A percentile compares a stretch with the other conserved stretches of the same genome.
phyloP scores from a whole-genome alignment of 2,888 invertebrate genomes.

The Campoletis raptor region DNA sequence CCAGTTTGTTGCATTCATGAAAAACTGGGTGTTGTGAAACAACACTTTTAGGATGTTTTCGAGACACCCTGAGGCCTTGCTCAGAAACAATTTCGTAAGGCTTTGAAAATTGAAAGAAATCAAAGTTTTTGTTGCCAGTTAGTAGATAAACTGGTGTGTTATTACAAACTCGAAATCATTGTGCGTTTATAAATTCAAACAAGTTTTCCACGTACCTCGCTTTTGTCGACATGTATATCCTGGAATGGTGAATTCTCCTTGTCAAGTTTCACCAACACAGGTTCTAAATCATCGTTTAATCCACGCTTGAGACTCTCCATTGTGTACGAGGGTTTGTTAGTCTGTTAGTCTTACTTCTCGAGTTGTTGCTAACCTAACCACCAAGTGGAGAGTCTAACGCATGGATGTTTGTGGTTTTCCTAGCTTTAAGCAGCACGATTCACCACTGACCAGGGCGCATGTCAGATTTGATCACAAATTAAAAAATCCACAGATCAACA shows the following conservation, averaged over 20 bases:
- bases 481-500: not conserved
- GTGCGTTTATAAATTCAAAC: not conserved
- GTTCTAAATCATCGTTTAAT: constrained; percentile 68
- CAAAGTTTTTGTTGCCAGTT: not conserved
- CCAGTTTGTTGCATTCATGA: not conserved
- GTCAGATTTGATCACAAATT: not conserved
- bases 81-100: too few species aligned
- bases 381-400: not conserved
- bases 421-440: not conserved
- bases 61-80: not conserved
- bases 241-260: constrained; percentile 49
- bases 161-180: not conserved
- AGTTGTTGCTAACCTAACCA: constrained; percentile 11
- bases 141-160: not conserved
- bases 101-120: not conserved
- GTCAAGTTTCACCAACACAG: constrained; percentile 72
- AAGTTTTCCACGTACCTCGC: constrained; percentile 70
- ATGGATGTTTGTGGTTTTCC: not conserved
- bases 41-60: not conserved
- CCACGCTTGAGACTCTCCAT: constrained; percentile 55
- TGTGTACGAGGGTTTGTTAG: not conserved
- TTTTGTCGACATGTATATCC: constrained; percentile 76
- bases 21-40: not conserved
- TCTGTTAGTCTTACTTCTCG: not conserved
- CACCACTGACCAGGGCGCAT: not conserved